These are phyloP conservation scores for Dicerorhinus sumatrensis DNA, from an alignment of 2,113 vertebrate genomes.

Conservation along the genomic window DNA sequence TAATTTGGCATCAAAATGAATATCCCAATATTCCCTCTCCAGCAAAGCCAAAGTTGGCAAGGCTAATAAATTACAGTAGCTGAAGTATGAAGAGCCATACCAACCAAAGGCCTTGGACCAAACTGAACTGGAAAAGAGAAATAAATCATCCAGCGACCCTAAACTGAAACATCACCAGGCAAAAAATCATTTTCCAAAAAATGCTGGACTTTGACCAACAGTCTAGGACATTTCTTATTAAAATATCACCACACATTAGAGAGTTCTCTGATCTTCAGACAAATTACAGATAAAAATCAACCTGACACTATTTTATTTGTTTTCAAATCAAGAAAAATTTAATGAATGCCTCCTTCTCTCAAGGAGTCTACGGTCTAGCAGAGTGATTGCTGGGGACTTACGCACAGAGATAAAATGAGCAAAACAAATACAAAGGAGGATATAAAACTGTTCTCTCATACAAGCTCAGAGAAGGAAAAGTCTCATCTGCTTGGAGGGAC, in stretches of 20 bases:
- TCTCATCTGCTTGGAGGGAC: background rate
- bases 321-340: background rate
- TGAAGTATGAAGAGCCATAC: background rate
- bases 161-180: background rate
- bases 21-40: background rate
- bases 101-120: background rate
- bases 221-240: slow-evolving; percentile 22
- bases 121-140: slow-evolving; percentile 61
- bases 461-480: background rate
- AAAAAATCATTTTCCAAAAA: slow-evolving; percentile 71
- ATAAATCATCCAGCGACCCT: slow-evolving; percentile 63
- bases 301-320: background rate
- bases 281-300: slow-evolving; percentile 38
- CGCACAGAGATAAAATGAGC: background rate
- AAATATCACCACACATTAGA: slow-evolving; percentile 44
- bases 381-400: background rate
- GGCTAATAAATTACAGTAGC: background rate
- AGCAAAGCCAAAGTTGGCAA: slow-evolving; percentile 57
- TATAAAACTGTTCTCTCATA: background rate
- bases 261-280: slow-evolving; percentile 4
- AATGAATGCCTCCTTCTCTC: background rate
- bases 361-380: background rate
- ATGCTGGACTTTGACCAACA: slow-evolving; percentile 21
- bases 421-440: background rate
- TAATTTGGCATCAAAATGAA: background rate